Percentiles rank a stretch among this genome's conserved stretches.
These are phyloP conservation scores for Corythaeola cristata DNA, from an alignment of 2,113 vertebrate species.

Conservation along the genomic window DNA sequence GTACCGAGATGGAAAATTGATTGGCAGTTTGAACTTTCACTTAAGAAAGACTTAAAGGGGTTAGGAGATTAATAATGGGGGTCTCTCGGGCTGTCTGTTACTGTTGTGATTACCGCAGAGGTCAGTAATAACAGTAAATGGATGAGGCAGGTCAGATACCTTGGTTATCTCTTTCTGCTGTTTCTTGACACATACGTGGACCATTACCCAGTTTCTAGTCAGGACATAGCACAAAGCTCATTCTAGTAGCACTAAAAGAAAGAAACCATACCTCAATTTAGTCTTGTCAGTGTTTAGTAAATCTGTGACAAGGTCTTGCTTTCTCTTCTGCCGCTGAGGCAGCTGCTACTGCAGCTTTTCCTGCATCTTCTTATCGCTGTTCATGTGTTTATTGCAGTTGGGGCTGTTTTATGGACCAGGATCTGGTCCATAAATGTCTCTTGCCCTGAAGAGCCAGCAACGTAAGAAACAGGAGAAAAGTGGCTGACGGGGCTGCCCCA, in stretches of 20 bases:
- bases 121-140: not conserved
- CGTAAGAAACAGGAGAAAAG: not conserved
- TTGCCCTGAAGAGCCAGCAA: not conserved
- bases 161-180: not conserved
- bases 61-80: slow-evolving; percentile 13
- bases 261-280: not conserved
- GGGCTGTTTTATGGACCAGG: not conserved
- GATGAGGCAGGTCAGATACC: not conserved
- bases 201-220: not conserved
- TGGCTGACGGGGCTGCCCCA: not conserved
- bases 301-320: not conserved
- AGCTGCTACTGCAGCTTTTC: not conserved
- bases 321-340: not conserved
- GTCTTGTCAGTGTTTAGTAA: not conserved
- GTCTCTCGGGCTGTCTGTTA: not conserved
- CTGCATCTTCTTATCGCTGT: not conserved
- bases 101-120: not conserved
- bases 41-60: slow-evolving; percentile 20
- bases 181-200: too few species aligned
- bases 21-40: not conserved
- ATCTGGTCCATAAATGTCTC: too few species aligned
- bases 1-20: not conserved
- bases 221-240: not conserved
- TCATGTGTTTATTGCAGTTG: not conserved
- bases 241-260: not conserved